A percentile compares a stretch with the other conserved stretches of the same genome.
phyloP scores from a whole-genome alignment of 2,113 vertebrate species.

The Donacobius atricapilla region DNA sequence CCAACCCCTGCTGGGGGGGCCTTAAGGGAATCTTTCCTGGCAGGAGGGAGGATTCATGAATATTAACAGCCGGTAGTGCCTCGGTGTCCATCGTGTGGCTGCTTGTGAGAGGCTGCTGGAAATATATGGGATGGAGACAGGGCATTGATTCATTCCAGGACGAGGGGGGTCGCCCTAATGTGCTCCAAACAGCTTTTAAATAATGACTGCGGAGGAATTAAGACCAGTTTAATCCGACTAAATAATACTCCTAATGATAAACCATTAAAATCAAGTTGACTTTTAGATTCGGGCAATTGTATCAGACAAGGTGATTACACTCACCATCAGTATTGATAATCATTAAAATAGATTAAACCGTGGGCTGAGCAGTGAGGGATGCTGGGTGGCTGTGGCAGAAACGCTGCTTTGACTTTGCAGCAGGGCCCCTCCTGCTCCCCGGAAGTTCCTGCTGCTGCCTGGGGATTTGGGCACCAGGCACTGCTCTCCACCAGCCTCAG shows the following conservation, averaged over 20 bases:
- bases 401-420: not conserved
- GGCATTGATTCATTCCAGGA: not conserved
- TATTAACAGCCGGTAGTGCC: not conserved
- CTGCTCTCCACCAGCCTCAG: not conserved
- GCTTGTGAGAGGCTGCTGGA: not conserved
- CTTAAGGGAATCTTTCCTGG: not conserved
- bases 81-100: not conserved
- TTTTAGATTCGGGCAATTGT: slow-evolving; percentile 29
- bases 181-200: slow-evolving; percentile 8
- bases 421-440: not conserved
- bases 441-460: not conserved
- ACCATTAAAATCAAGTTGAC: slow-evolving; percentile 36
- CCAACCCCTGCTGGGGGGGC: fast-evolving
- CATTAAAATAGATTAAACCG: slow-evolving; percentile 27
- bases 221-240: slow-evolving; percentile 34
- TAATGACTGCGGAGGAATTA: not conserved
- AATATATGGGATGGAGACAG: not conserved
- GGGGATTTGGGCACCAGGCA: not conserved
- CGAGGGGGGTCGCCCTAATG: not conserved
- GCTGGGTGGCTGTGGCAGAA: not conserved
- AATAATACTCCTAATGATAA: slow-evolving; percentile 45
- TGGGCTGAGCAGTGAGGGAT: not conserved
- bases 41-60: not conserved
- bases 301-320: slow-evolving; percentile 37
- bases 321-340: slow-evolving; percentile 8